A percentile compares a stretch with the other conserved stretches of the same genome.
These are phyloP conservation scores for Trypoxylus dichotomus DNA, from an alignment of 1,140 invertebrate species.

Conservation along the genomic window DNA sequence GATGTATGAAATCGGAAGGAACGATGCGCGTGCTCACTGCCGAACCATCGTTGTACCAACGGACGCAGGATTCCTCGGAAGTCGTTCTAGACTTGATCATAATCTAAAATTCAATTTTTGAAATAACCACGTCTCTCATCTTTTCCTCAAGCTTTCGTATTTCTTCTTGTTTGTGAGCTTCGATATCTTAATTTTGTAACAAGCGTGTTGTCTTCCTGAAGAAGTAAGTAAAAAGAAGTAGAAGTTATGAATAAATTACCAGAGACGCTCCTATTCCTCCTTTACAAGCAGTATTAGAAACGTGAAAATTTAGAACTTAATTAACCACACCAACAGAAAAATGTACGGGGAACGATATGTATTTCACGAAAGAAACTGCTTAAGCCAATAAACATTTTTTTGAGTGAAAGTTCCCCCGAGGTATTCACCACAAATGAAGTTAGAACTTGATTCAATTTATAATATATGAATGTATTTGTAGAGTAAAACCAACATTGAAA, in stretches of 20 bases:
- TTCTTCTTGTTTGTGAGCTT: background rate
- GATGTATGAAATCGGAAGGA: slow-evolving; percentile 18
- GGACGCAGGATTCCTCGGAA: background rate
- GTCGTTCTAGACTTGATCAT: slow-evolving; percentile 4
- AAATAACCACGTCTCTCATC: slow-evolving; percentile 18
- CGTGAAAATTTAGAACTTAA: no score
- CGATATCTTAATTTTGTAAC: background rate
- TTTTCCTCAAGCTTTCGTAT: background rate
- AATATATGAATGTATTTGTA: no score
- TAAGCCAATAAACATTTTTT: no score
- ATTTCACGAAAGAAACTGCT: no score
- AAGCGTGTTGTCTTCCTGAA: background rate
- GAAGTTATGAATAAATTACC: slow-evolving; percentile 9
- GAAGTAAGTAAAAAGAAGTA: background rate
- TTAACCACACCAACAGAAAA: no score
- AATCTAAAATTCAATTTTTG: slow-evolving; percentile 19
- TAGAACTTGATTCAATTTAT: no score
- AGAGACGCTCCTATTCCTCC: background rate
- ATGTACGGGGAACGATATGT: no score
- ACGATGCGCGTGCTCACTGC: background rate
- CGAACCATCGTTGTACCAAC: background rate
- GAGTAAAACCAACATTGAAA: no score
- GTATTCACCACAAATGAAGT: no score
- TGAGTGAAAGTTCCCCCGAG: no score
- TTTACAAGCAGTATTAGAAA: background rate